Percentiles rank a stretch among this genome's conserved stretches.
Evolutionary conservation across 1,140 invertebrate species (phyloP).

Genomic region (Pogonomyrmex barbatus): DNA sequence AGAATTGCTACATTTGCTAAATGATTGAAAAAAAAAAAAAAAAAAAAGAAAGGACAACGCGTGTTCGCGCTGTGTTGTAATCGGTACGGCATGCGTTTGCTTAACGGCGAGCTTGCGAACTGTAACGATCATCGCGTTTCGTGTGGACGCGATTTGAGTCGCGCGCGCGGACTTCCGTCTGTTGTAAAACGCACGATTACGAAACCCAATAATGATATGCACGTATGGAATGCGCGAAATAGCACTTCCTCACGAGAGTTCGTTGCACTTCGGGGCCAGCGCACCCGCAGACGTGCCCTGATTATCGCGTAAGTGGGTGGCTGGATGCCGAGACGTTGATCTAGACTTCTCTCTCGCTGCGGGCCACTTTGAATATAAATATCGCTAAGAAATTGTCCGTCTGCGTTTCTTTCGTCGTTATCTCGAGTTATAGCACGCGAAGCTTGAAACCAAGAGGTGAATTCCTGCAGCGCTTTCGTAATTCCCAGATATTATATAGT

Average conservation of each 20-base stretch:
- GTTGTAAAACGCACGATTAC: slow-evolving; percentile 29
- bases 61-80: background rate
- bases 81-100: background rate
- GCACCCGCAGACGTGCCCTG: slow-evolving; percentile 59
- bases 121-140: background rate
- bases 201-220: slow-evolving; percentile 53
- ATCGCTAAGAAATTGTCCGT: background rate
- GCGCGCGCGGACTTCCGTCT: slow-evolving; percentile 11
- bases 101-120: background rate
- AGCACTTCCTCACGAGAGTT: slow-evolving; percentile 56
- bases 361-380: slow-evolving; percentile 34
- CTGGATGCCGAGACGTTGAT: slow-evolving; percentile 46
- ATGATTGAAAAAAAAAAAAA: background rate
- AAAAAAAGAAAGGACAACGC: too few species aligned
- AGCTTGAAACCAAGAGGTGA: background rate
- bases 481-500: slow-evolving; percentile 19
- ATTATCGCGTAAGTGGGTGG: slow-evolving; percentile 61
- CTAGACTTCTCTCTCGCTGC: slow-evolving; percentile 25
- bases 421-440: background rate
- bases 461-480: background rate
- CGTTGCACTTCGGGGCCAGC: slow-evolving; percentile 57
- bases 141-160: background rate
- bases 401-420: slow-evolving; percentile 21
- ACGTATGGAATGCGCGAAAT: slow-evolving; percentile 56
- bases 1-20: background rate